A percentile compares a stretch with the other conserved stretches of the same genome.
phyloP scores from a whole-genome alignment of 2,113 vertebrate species.

The Silurus asotus region DNA sequence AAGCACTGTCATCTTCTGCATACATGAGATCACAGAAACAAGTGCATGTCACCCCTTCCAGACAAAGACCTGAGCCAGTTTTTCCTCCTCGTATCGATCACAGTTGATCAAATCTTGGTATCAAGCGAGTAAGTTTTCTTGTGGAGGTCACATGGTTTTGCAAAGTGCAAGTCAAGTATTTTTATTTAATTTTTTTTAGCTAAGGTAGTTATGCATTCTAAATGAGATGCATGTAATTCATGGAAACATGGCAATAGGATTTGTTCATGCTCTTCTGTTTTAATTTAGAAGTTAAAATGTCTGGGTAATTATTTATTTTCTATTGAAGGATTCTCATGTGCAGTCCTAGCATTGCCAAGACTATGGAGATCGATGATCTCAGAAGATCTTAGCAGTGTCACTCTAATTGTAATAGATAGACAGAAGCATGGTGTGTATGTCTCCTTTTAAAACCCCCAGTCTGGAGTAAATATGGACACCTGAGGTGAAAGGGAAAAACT shows the following conservation, averaged over 20 bases:
- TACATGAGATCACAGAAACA: not conserved
- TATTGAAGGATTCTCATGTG: conserved; percentile 16
- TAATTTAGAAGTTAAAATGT: conserved; percentile 3
- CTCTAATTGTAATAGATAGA: conserved; percentile 61
- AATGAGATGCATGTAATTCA: conserved; percentile 8
- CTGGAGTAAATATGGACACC: conserved; percentile 25
- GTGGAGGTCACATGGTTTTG: not conserved
- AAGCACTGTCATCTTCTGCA: not conserved
- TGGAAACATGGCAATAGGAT: conserved; percentile 1
- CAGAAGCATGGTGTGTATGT: conserved; percentile 52
- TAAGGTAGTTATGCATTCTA: not conserved
- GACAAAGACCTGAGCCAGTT: too few species aligned
- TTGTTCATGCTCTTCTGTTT: not conserved
- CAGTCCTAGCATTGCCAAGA: conserved; percentile 27
- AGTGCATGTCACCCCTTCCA: not conserved
- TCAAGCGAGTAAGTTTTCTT: not conserved
- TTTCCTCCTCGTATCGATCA: not conserved
- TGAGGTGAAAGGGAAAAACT: not conserved
- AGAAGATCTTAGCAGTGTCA: conserved; percentile 46
- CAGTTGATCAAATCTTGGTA: not conserved
- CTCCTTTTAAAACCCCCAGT: conserved; percentile 59
- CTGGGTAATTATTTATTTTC: not conserved
- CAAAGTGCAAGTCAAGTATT: not conserved
- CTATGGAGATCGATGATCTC: conserved; percentile 57
- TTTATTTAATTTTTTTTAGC: not conserved